These are phyloP conservation scores for Gadus macrocephalus DNA, from an alignment of 2,113 vertebrate species.

Conservation along the genomic window DNA sequence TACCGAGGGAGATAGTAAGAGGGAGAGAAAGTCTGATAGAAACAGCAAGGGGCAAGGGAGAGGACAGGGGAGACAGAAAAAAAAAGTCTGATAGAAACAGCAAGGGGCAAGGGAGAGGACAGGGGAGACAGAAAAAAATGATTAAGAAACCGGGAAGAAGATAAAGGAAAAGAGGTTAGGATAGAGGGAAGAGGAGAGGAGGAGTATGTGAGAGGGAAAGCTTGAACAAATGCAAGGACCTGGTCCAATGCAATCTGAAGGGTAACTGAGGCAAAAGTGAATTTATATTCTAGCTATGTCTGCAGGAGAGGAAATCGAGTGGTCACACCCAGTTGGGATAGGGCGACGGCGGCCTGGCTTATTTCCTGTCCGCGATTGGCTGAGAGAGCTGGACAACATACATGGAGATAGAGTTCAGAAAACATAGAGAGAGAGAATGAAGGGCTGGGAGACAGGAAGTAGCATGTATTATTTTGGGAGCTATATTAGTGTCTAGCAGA, in stretches of 20 bases:
- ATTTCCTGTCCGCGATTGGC: slow-evolving; percentile 53
- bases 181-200: slow-evolving; percentile 22
- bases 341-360: slow-evolving; percentile 34
- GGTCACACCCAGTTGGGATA: slow-evolving; percentile 53
- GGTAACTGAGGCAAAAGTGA: neutral
- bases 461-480: neutral
- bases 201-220: too few relatives aligned
- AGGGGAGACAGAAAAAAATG: too few relatives aligned
- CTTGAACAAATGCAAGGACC: too few relatives aligned
- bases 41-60: too few relatives aligned
- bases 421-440: slow-evolving; percentile 24
- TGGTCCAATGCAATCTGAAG: too few relatives aligned
- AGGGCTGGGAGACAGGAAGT: neutral
- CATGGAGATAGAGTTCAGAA: slow-evolving; percentile 3
- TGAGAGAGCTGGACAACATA: slow-evolving; percentile 2
- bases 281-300: slow-evolving; percentile 15
- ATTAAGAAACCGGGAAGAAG: neutral
- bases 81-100: too few relatives aligned
- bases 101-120: too few relatives aligned
- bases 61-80: too few relatives aligned
- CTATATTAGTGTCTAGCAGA: neutral
- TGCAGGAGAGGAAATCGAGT: slow-evolving; percentile 52
- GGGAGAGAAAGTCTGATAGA: too few relatives aligned
- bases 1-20: too few relatives aligned
- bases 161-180: neutral